These are phyloP conservation scores for Pterophyllum scalare DNA, from an alignment of 2,113 vertebrate genomes.

Conservation along the genomic window DNA sequence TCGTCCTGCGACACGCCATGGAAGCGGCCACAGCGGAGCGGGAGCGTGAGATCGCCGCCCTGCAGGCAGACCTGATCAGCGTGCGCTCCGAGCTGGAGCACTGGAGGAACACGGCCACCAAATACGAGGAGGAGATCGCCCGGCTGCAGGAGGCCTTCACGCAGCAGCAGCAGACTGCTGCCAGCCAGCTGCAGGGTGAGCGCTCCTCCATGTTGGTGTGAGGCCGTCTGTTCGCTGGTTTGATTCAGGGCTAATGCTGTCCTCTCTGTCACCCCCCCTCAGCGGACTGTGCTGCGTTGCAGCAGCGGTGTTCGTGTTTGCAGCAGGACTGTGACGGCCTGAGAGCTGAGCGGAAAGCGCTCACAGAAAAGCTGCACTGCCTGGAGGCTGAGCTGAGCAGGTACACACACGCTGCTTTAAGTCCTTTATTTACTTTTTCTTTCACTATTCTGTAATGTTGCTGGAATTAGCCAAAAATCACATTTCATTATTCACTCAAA, in stretches of 20 bases:
- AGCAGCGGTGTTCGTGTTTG: conserved; percentile 85
- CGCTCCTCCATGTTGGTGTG: not conserved
- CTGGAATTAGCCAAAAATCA: not conserved
- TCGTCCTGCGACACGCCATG: conserved; percentile 89
- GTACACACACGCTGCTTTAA: conserved; percentile 66
- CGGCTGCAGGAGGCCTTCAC: conserved; percentile 88
- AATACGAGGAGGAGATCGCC: conserved; percentile 90
- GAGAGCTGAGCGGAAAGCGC: conserved; percentile 85
- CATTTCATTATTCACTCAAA: not conserved
- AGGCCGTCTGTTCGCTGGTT: not conserved
- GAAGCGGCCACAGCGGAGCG: conserved; percentile 86
- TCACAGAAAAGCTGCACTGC: conserved; percentile 85
- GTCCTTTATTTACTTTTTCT: not conserved
- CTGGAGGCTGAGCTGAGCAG: conserved; percentile 91
- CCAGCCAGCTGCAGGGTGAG: conserved; percentile 86
- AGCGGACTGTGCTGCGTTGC: conserved; percentile 90
- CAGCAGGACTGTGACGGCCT: conserved; percentile 89
- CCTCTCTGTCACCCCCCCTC: not conserved
- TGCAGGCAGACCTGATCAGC: conserved; percentile 86
- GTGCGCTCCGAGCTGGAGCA: conserved; percentile 89
- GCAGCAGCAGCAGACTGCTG: conserved; percentile 83
- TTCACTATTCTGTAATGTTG: not conserved
- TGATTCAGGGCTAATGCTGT: not conserved
- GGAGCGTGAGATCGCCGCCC: conserved; percentile 86
- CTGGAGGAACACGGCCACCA: conserved; percentile 87